Percentiles rank a stretch among this genome's conserved stretches.
Conservation (phyloP, 2,888 invertebrate genomes). For the Cylloceria caligata region DNA sequence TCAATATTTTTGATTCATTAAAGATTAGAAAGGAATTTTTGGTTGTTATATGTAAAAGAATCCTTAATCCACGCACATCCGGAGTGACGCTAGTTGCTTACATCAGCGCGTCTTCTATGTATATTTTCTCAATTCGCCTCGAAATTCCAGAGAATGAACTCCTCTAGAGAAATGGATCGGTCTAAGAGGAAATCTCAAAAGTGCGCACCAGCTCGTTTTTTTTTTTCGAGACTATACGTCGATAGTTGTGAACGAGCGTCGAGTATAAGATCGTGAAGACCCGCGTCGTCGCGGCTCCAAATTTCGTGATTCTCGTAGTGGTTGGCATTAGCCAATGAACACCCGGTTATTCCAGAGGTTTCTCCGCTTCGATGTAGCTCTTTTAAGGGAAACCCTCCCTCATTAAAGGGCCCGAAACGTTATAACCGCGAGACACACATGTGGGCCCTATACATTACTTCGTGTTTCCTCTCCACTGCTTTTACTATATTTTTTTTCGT, state of each 20-base stretch:
- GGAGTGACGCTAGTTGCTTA: constrained; percentile 18
- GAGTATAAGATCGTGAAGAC: constrained; percentile 45
- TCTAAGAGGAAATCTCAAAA: constrained; percentile 48
- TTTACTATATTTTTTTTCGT: constrained; percentile 28
- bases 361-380: constrained; percentile 16
- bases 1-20: too few species aligned
- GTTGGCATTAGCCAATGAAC: constrained; percentile 12
- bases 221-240: constrained; percentile 5
- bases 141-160: constrained; percentile 2
- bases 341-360: constrained; percentile 27
- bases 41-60: too few species aligned
- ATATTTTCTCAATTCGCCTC: constrained; percentile 23
- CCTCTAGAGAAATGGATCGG: constrained; percentile 27
- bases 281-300: constrained; percentile 9
- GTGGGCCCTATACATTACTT: constrained; percentile 29
- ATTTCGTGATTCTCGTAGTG: constrained; percentile 12
- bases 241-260: constrained; percentile 30
- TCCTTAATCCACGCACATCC: constrained; percentile 35
- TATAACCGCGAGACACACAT: not conserved
- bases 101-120: constrained; percentile 3
- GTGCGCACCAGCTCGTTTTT: constrained; percentile 25
- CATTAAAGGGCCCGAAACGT: constrained; percentile 35
- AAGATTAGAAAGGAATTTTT: too few species aligned
- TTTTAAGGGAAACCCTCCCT: constrained; percentile 31
- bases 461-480: constrained; percentile 19